These are phyloP conservation scores for Darevskia nairensis DNA, from an alignment of 2,797 vertebrate genomes.

Conservation along the genomic window DNA sequence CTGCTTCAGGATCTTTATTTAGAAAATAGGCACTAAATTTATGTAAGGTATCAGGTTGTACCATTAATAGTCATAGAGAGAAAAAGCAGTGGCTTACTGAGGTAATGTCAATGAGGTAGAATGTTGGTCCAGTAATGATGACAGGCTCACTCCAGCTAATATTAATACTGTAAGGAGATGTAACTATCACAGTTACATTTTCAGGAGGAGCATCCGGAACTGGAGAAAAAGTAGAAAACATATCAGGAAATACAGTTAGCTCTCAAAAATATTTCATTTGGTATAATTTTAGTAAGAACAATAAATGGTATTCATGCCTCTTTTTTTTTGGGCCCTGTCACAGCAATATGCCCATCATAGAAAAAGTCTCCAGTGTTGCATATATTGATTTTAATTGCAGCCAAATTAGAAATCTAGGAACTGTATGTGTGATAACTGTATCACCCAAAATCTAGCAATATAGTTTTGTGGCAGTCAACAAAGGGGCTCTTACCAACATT, in stretches of 20 bases:
- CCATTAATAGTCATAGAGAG: neutral
- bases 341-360: too few relatives aligned
- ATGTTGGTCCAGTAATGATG: slow-evolving; percentile 90
- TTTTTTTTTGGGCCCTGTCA: neutral
- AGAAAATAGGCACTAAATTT: neutral
- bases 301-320: neutral
- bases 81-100: slow-evolving; percentile 74
- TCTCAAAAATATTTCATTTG: slow-evolving; percentile 18
- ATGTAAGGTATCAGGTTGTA: neutral
- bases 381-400: neutral
- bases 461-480: neutral
- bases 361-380: neutral
- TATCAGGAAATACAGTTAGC: slow-evolving; percentile 6
- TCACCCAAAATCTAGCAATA: slow-evolving; percentile 1
- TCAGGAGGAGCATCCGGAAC: slow-evolving; percentile 91
- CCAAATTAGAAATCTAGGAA: neutral
- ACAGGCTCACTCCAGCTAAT: slow-evolving; percentile 88
- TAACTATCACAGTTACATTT: slow-evolving; percentile 81
- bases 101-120: slow-evolving; percentile 89
- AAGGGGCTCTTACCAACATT: neutral
- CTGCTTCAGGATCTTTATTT: neutral
- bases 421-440: neutral
- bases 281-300: neutral
- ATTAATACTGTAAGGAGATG: slow-evolving; percentile 84
- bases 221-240: slow-evolving; percentile 68